Evolutionary conservation across 1,140 invertebrate species (phyloP).

Genomic region (Ganaspis sp.): DNA sequence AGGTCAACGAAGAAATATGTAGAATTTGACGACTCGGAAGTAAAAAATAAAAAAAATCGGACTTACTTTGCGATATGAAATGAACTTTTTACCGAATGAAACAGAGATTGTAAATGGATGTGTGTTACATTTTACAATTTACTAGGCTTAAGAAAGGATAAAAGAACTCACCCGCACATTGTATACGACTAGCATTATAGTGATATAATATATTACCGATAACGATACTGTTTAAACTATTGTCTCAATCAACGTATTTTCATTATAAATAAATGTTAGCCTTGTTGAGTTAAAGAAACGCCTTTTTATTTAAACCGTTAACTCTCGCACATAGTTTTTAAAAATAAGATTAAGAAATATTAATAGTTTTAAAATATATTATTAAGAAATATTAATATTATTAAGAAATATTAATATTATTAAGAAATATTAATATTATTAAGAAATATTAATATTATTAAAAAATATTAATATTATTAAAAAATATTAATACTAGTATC

Average conservation of each 20-base stretch:
- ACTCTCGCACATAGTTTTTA: slow-evolving; percentile 45
- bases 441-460: too few relatives aligned
- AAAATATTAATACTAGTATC: too few relatives aligned
- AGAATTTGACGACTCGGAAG: slow-evolving; percentile 33
- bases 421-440: too few relatives aligned
- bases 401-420: too few relatives aligned
- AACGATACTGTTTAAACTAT: slow-evolving; percentile 77
- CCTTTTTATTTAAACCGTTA: slow-evolving; percentile 57
- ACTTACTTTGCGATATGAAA: slow-evolving; percentile 47
- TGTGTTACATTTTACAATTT: slow-evolving; percentile 71
- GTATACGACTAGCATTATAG: slow-evolving; percentile 77
- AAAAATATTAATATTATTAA: too few relatives aligned
- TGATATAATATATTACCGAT: slow-evolving; percentile 77
- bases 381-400: too few relatives aligned
- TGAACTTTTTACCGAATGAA: slow-evolving; percentile 53
- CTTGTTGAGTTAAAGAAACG: slow-evolving; percentile 76
- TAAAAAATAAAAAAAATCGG: slow-evolving; percentile 2
- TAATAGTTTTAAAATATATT: too few relatives aligned
- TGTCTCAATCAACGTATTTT: slow-evolving; percentile 78
- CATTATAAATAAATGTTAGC: slow-evolving; percentile 78
- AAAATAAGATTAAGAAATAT: background rate
- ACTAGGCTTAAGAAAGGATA: slow-evolving; percentile 61
- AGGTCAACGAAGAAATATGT: slow-evolving; percentile 16
- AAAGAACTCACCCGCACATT: slow-evolving; percentile 71
- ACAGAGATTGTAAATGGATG: slow-evolving; percentile 72